Evolutionary conservation across 2,888 invertebrate species (phyloP).

Genomic region (Eueremaeus valkanovi): DNA sequence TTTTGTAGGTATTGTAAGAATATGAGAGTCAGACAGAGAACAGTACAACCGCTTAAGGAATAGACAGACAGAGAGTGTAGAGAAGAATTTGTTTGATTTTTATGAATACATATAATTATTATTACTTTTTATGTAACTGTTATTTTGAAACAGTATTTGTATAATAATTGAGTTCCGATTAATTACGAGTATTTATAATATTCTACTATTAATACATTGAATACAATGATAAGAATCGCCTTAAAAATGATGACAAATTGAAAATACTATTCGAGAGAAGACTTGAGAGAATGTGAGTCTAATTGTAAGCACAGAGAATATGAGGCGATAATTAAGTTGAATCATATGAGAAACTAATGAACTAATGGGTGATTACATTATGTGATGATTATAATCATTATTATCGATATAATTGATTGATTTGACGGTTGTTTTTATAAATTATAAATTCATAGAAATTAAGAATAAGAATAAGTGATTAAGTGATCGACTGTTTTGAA

Average conservation of each 20-base stretch:
- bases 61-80: not conserved
- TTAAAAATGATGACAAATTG: not conserved
- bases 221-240: constrained; percentile 16
- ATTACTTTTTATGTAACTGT: too few species aligned
- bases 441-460: not conserved
- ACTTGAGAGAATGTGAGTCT: too few species aligned
- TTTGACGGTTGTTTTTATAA: constrained; percentile 9
- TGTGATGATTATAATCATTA: constrained; percentile 24
- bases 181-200: constrained; percentile 1
- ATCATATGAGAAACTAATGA: not conserved
- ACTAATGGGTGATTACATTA: constrained; percentile 22
- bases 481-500: not conserved
- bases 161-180: not conserved
- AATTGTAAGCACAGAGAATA: not conserved
- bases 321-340: constrained; percentile 22
- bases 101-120: not conserved
- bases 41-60: not conserved
- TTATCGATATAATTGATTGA: constrained; percentile 18
- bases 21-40: not conserved
- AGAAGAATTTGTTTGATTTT: not conserved
- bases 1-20: not conserved
- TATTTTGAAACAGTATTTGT: not conserved
- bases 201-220: not conserved
- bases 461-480: not conserved
- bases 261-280: not conserved